Conservation (phyloP, 2,113 vertebrate genomes). For the Benthochromis sp. region DNA sequence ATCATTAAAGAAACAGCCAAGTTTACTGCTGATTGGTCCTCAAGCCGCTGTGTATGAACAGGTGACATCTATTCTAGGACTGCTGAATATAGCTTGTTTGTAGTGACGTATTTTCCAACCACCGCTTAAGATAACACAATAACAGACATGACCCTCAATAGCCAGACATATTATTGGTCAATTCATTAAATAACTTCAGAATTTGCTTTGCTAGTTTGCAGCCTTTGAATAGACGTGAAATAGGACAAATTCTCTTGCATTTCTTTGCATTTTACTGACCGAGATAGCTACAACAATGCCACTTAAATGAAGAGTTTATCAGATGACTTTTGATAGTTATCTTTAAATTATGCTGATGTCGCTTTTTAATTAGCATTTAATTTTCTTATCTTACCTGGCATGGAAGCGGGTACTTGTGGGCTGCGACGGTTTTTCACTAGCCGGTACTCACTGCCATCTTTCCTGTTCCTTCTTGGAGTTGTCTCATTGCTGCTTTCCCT, state of each 20-base stretch:
- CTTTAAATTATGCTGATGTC: neutral
- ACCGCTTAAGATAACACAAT: neutral
- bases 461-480: conserved; percentile 66
- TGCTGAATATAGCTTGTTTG: neutral
- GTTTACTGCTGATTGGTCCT: neutral
- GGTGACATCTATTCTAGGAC: neutral
- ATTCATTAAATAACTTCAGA: neutral
- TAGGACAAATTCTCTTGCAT: neutral
- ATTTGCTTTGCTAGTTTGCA: neutral
- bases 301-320: neutral
- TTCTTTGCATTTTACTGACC: neutral
- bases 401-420: conserved; percentile 73
- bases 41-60: neutral
- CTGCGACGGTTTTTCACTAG: conserved; percentile 86
- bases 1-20: neutral
- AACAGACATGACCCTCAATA: neutral
- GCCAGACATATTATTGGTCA: neutral
- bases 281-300: neutral
- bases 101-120: neutral
- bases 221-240: neutral
- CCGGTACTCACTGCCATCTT: conserved; percentile 89
- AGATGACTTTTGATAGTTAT: neutral
- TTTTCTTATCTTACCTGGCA: conserved; percentile 76
- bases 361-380: neutral
- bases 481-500: conserved; percentile 75